A percentile compares a stretch with the other conserved stretches of the same genome.
phyloP scores from a whole-genome alignment of 2,888 invertebrate species.

The Encarsia formosa region DNA sequence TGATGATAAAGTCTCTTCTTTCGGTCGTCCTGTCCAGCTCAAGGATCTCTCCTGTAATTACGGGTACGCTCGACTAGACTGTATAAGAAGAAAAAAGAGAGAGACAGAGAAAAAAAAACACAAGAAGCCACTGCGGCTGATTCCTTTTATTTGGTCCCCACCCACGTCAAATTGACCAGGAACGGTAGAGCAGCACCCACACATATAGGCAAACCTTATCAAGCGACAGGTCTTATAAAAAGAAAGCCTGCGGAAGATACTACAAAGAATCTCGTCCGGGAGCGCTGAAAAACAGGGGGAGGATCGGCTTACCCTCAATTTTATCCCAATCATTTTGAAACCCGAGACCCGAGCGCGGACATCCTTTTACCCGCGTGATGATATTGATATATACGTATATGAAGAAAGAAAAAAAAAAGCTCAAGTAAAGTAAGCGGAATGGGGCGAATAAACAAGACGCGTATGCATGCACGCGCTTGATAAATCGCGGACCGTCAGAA shows the following conservation, averaged over 20 bases:
- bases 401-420: not conserved
- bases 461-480: constrained; percentile 35
- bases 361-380: constrained; percentile 37
- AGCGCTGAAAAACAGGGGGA: constrained; percentile 17
- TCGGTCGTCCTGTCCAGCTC: constrained; percentile 10
- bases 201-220: constrained; percentile 11
- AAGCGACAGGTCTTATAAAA: not conserved
- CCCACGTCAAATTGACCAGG: constrained; percentile 41
- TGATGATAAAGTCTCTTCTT: constrained; percentile 11
- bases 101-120: not conserved
- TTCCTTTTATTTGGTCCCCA: constrained; percentile 29
- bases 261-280: constrained; percentile 1
- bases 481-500: constrained; percentile 47
- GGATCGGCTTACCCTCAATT: constrained; percentile 51
- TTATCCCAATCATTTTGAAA: constrained; percentile 51
- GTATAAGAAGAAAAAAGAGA: not conserved
- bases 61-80: no score
- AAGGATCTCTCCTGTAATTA: constrained; percentile 1
- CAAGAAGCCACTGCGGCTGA: constrained; percentile 24
- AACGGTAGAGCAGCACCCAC: constrained; percentile 2
- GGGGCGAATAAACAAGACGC: constrained; percentile 19
- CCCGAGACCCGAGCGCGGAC: constrained; percentile 39
- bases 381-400: constrained; percentile 41
- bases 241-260: not conserved
- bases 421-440: constrained; percentile 2